Base-by-base conservation (phyloP, 1,140 invertebrate species). In the Drosophila chauvacae region DNA sequence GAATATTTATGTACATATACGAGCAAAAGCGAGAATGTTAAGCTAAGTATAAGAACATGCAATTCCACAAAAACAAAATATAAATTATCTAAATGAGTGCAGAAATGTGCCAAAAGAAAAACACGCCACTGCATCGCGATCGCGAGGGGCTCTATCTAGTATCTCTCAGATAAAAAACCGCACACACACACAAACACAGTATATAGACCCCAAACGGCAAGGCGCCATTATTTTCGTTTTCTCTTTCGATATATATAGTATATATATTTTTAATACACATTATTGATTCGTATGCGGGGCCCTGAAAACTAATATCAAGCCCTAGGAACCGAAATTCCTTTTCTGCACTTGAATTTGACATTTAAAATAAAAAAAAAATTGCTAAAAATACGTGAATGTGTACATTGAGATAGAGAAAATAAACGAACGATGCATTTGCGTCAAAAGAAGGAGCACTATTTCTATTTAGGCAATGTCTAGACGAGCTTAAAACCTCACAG, bases 381-480 rank as follows among this genome's bases (percentile, higher is more conserved):
- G 26, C 65, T 87, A 80, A 74, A 83, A 81, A 78, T 81, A 85
- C 44, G 60, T 48, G 3, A 4, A 59, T 60, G 28, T 41, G 30
- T 26, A 51, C n/a, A 18, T 33, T 37, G 50, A 48, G 42, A 70
- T 51, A 72, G 45, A 63, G 56, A 63, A 41, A 63, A 73, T 53
- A 41, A 71, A 70, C 39, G 23, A 69, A 47, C 37, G 30, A 18
- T 53, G 26, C 74, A 76, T 65, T 59, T 77, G 63, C 74, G 72
- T 77, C 72, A 61, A 60, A 16, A 56, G 42, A 44, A 42, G 42
- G 33, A 26, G 57, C 23, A 73, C 76, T 80, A 77, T 82, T 87
- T 87, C 62, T 80, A 80, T 80, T 86, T 81, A 55, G 64, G 75
- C 75, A 72, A 59, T 48, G 76, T 87, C 76, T 83, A 74, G 77